Base-by-base conservation (phyloP, 2,888 invertebrate species). In the Watsonalla cultraria region DNA sequence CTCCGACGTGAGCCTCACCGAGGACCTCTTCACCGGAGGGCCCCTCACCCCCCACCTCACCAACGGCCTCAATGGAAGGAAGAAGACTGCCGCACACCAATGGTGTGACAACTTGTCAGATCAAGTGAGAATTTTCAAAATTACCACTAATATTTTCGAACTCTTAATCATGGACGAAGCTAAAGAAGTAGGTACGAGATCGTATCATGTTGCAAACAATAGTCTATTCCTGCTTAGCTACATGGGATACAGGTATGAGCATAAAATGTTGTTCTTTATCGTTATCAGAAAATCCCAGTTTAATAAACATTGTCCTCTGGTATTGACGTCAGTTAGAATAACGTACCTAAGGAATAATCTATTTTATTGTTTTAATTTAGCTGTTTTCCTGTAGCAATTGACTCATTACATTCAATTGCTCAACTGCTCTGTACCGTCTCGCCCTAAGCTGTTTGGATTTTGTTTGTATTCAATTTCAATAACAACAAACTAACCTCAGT, bases 91-190 rank as follows among this genome's bases (percentile, higher is more conserved):
- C 46, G 92, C 92, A 51, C 91, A 92, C 73, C 88, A 87, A 66
- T 92, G 92, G 92, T 92, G 92, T 65, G 92, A 92, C 72, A 92
- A 92, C 69, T 82, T 93, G 60, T 91, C 91, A 45, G 92, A 93
- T 73, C 93, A 93, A 92, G 93, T 94, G 90, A 92, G 84, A 45
- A 54, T 58, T 51, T 52, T 8, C 42, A 37, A 4, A 42, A 11
- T 42, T 11, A 11, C 5, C 42, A 42, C 0, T 42, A 46, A 49
- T 14, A 14, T 14, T 46, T 46, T 14, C 11, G 42, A 9, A 2
- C 2, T 42, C 42, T 9, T 42, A 7, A 42, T 42, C 7, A 5
- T 4, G 24, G 24, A 24, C 24, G 24, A 24, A 24, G 24, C 24
- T 24, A 24, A 24, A 24, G 24, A 24, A 24, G 24, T 24, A 24